Conservation (phyloP, 2,888 invertebrate genomes). For the Protodeltote pygarga region DNA sequence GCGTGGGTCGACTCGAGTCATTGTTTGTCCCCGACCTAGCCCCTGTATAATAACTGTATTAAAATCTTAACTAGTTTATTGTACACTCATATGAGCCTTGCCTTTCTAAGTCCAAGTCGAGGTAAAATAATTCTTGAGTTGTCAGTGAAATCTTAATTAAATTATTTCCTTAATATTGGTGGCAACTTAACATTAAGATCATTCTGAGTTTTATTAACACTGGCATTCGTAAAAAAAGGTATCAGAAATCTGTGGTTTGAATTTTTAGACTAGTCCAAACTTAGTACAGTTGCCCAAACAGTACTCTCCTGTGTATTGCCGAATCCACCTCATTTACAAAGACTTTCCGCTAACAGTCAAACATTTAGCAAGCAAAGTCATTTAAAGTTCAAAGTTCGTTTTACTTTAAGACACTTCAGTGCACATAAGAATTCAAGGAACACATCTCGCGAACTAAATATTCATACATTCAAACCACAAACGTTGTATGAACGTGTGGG, state of each 20-base stretch:
- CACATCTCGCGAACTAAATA: slow-evolving; percentile 39
- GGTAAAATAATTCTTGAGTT: slow-evolving; percentile 9
- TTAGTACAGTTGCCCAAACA: neutral
- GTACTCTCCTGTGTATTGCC: neutral
- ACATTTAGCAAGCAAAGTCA: slow-evolving; percentile 19
- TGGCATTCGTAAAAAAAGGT: neutral
- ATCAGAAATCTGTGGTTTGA: slow-evolving; percentile 1
- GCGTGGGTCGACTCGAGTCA: slow-evolving; percentile 43
- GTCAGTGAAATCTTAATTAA: slow-evolving; percentile 23
- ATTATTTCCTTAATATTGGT: no score
- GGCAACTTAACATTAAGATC: no score
- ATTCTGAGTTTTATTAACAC: no score
- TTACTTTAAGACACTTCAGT: slow-evolving; percentile 48
- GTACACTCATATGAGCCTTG: slow-evolving; percentile 50
- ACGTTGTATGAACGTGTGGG: slow-evolving; percentile 54
- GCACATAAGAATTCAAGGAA: slow-evolving; percentile 44
- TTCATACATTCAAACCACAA: slow-evolving; percentile 53
- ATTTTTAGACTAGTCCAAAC: neutral
- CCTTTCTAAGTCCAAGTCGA: slow-evolving; percentile 22
- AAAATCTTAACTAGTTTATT: slow-evolving; percentile 61
- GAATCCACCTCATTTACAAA: slow-evolving; percentile 2
- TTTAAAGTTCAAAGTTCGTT: slow-evolving; percentile 39
- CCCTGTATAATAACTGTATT: slow-evolving; percentile 60
- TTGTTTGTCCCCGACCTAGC: slow-evolving; percentile 58
- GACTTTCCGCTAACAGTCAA: slow-evolving; percentile 17